Evolutionary conservation across 2,797 vertebrate species (phyloP), one percentile per base, ranked within the genome.

Genomic region (Siniperca scherzeri): DNA sequence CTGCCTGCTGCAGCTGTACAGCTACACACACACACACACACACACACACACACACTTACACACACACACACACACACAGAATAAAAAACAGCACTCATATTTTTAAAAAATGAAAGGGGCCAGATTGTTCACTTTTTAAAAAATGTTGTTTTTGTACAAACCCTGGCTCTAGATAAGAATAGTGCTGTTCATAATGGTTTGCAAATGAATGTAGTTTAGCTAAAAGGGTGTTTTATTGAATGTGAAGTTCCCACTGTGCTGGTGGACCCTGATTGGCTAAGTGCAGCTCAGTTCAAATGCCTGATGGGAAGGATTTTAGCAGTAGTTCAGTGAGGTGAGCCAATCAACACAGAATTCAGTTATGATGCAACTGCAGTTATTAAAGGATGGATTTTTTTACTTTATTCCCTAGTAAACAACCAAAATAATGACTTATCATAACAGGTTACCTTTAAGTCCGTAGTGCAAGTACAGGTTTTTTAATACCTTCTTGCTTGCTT

Each of bases 181-280:
- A 60, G 30, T n/a, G 21, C 55, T 27, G 62, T 42, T 85, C 80
- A 50, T 70, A 73, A 85, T 86, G 67, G 75, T 64, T 79, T 87
- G 80, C 68, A 80, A 89, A 86, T 85, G 59, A 84, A 73, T 75
- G 80, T 68, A 82, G 81, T 90, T 79, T 44, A 65, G 69, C 46
- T 85, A 59, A 81, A 84, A 82, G 76, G 69, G 9, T 75, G 36
- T 88, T 84, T 83, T 30, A 81, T 44, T 84, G 8, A 75, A 66
- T 36, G 50, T 44, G 17, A 81, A 72, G 71, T 82, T 83, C 56
- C 70, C 61, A 17, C 61, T 1, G 1, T 62, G 42, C 50, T 55
- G 57, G 61, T 50, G 52, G 52, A 64, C 64, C 16, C 56, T 82
- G 82, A 89, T 80, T 84, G 88, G 85, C 42, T 52, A 74, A 78